A percentile compares a stretch with the other conserved stretches of the same genome.
Conservation (phyloP, 2,113 vertebrate genomes). For the Leucopsar rothschildi region DNA sequence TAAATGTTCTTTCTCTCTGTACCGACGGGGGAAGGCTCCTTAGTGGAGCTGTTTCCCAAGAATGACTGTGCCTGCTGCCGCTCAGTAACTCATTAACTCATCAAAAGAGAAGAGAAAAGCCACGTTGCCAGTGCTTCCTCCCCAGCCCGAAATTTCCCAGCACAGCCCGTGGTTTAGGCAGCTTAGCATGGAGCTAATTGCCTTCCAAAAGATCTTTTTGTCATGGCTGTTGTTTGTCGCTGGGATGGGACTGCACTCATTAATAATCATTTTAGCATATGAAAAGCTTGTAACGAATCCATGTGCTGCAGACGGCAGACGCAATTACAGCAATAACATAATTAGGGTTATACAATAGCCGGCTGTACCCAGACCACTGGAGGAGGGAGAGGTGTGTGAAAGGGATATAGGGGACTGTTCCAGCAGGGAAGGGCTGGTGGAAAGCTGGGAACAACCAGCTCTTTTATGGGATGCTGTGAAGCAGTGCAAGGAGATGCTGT, state of each 20-base stretch:
- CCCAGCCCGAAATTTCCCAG: slow-evolving; percentile 37
- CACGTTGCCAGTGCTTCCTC: background rate
- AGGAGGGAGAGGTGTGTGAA: background rate
- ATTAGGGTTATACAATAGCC: slow-evolving; percentile 57
- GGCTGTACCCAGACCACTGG: background rate
- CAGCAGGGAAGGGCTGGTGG: background rate
- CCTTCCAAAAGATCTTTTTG: slow-evolving; percentile 51
- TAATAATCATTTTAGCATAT: slow-evolving; percentile 71
- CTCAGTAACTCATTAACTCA: slow-evolving; percentile 43
- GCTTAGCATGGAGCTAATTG: slow-evolving; percentile 63
- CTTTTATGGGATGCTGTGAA: background rate
- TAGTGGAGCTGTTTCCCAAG: background rate
- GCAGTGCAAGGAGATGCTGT: background rate
- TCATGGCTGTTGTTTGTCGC: slow-evolving; percentile 6
- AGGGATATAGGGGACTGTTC: background rate
- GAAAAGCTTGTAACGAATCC: slow-evolving; percentile 66
- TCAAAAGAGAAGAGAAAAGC: slow-evolving; percentile 33
- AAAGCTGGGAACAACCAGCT: background rate
- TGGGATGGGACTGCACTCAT: slow-evolving; percentile 53
- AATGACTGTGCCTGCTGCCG: background rate
- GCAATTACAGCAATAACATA: slow-evolving; percentile 62
- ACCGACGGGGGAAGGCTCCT: background rate
- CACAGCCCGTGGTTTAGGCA: background rate
- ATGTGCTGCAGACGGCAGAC: slow-evolving; percentile 57
- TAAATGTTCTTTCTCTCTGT: background rate